Evolutionary conservation across 1,140 invertebrate genomes (phyloP), one percentile per base, ranked within the genome.

Genomic region (Lamellibrachia luymesi): DNA sequence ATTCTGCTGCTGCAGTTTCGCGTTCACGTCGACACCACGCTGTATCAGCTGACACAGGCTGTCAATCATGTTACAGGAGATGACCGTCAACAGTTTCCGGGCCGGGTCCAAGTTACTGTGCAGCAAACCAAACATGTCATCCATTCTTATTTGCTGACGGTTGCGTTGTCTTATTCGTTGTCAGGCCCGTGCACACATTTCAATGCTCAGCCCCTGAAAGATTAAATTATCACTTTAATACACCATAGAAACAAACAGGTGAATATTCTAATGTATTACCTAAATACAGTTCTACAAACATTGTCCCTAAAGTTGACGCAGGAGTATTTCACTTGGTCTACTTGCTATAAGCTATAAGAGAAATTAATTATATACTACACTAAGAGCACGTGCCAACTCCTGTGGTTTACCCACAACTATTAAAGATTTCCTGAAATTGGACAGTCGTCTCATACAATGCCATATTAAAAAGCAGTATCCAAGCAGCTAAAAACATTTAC

Each of bases 41-140:
- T 92, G 92, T 92, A 93, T 93, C 27, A 93, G 92, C 49, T 38
- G n/a, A 38, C n/a, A 50, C 80, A 93, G 64, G 52, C 49, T 49
- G 64, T 93, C 92, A 80, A 89, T n/a, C 52, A 93, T 80, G 49
- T 90, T 90, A 80, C n/a, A 90, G 2, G 64, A 49, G 4, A 93
- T 89, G 10, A 90, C 92, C n/a, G 52, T 80, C 52, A 93, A 49
- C 13, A 93, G 92, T 89, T 90, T 80, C 6, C 92, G 92, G 8
- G 49, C 49, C 13, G 92, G 92, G 64, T 49, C 38, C 27, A 93
- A 17, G 64, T 80, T 90, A 80, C 49, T 93, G 89, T 93, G 89
- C 22, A 93, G 25, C 92, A 93, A 17, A n/a, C 92, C 92, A 93
- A 93, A 93, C 38, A 93, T 38, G 89, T 93, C 92, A 93, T 93